Base-by-base conservation (phyloP, 2,797 vertebrate species). In the Micrastur ruficollis region DNA sequence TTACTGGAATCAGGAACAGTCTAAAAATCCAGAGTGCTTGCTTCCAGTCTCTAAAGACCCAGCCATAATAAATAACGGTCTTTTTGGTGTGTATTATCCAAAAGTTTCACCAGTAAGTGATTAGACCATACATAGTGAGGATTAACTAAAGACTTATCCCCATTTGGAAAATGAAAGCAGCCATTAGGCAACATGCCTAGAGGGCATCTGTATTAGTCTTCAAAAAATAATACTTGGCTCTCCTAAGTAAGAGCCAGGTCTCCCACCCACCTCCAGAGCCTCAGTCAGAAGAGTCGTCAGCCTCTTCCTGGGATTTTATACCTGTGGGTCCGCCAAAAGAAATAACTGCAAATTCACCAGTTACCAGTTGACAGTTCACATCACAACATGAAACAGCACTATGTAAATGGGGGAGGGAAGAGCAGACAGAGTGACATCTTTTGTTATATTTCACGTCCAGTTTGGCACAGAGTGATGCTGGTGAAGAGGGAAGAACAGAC, bases 401-500 rank as follows among this genome's bases (percentile, higher is more conserved):
- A 6, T 2, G 1, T 3, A 17, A 44, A 46, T 0, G 1, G 15
- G 63, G 55, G 40, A 80, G 29, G 63, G 52, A 42, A 23, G 42
- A 29, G 70, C 58, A 82, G 55, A 25, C 26, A 22, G 19, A 4
- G 40, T 2, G 14, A 56, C 15, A 1, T 25, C 36, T 14, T 34
- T 40, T 36, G 19, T 47, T 1, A 25, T 52, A 42, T 18, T 63
- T 38, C 40, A 38, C 13, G 8, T 42, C 65, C 65, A 63, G 56
- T 40, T 38, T 63, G 79, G 68, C 80, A 55, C 12, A n/a, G 80
- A 81, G 20, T 0, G 11, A 23, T 26, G 63, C n/a, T 36, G 19
- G 79, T 52, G 31, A 78, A 1, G 1, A 75, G 27, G 74, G 62
- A 61, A 72, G 47, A 58, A 34, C 47, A 63, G 70, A 46, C 26